Evolutionary conservation across 2,113 vertebrate species (phyloP).

Genomic region (Acanthisitta chloris): DNA sequence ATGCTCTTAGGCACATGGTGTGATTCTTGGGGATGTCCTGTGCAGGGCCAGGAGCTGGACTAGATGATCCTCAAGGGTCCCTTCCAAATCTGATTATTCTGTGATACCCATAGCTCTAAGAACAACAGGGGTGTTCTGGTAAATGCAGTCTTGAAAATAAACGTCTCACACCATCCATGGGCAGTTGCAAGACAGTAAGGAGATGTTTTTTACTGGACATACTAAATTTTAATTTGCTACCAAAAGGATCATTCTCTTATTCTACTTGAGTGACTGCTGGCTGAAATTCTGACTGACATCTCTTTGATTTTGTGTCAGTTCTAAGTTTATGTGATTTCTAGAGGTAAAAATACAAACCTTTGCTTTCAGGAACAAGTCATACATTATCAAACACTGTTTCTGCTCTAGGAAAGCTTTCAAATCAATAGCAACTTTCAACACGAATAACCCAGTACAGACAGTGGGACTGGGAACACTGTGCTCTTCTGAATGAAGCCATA

Average conservation of each 20-base stretch:
- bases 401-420: background rate
- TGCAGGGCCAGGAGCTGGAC: too few relatives aligned
- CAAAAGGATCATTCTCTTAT: background rate
- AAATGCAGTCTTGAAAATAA: constrained; percentile 42
- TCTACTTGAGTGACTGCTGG: background rate
- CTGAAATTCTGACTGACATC: background rate
- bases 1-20: too few relatives aligned
- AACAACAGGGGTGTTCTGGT: background rate
- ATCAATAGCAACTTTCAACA: background rate
- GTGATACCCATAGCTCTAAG: background rate
- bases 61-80: too few relatives aligned
- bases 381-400: background rate
- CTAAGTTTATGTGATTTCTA: background rate
- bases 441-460: background rate
- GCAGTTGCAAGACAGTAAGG: background rate
- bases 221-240: background rate
- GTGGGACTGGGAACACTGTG: background rate
- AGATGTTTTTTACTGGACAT: background rate
- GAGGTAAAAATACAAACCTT: background rate
- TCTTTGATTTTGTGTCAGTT: background rate
- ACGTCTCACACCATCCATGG: background rate
- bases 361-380: background rate
- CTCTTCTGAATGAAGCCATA: background rate
- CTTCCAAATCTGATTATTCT: too few relatives aligned
- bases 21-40: too few relatives aligned